phyloP scores from a whole-genome alignment of 2,797 vertebrate genomes.

The Micropoecilia bifurca region DNA sequence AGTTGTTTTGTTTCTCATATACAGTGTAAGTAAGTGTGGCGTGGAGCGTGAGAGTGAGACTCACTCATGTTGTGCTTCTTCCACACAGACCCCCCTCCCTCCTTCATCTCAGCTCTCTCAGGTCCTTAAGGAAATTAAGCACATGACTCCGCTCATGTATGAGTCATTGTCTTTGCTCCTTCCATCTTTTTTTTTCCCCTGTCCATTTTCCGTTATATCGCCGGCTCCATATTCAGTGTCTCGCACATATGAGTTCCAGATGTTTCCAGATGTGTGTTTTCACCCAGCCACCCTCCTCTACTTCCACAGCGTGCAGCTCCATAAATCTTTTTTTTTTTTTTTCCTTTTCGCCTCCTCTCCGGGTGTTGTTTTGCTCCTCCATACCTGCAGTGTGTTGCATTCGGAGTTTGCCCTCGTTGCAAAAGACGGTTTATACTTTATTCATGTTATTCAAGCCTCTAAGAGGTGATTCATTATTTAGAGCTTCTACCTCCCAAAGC shows the following conservation, averaged over 20 bases:
- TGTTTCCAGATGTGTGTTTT: conserved; percentile 43
- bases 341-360: background rate
- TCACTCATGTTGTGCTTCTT: conserved; percentile 29
- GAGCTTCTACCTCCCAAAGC: conserved; percentile 72
- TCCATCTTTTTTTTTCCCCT: conserved; percentile 45
- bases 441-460: conserved; percentile 80
- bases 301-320: conserved; percentile 10
- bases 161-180: conserved; percentile 79
- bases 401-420: conserved; percentile 56
- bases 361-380: conserved; percentile 24
- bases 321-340: conserved; percentile 17
- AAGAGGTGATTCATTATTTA: conserved; percentile 80
- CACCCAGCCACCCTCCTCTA: conserved; percentile 20
- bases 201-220: conserved; percentile 48
- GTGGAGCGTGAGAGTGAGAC: conserved; percentile 35
- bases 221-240: conserved; percentile 25
- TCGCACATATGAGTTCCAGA: conserved; percentile 61
- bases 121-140: conserved; percentile 81
- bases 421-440: conserved; percentile 75
- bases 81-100: conserved; percentile 6
- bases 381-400: conserved; percentile 35
- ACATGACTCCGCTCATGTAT: conserved; percentile 81
- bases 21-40: conserved; percentile 9
- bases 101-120: conserved; percentile 39
- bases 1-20: conserved; percentile 30